phyloP scores from a whole-genome alignment of 1,140 invertebrate genomes.

The Drosophila arawakana region DNA sequence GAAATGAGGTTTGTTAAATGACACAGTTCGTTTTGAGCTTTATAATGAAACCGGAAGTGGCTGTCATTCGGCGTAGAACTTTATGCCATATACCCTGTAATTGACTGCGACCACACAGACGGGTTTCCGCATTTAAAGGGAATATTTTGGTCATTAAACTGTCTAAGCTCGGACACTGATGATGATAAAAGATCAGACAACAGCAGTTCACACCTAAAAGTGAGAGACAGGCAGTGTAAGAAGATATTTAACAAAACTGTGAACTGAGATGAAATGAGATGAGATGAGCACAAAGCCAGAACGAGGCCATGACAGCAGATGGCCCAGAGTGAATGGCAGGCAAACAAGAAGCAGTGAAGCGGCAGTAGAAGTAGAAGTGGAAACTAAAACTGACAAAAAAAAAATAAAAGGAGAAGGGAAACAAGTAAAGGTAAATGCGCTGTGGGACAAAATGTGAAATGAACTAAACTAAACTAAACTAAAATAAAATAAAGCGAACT shows the following conservation, averaged over 20 bases:
- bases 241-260: conserved; percentile 21
- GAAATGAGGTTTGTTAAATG: conserved; percentile 62
- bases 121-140: background rate
- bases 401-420: conserved; percentile 1
- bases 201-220: conserved; percentile 56
- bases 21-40: conserved; percentile 47
- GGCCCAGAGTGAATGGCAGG: conserved; percentile 71
- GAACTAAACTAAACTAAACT: conserved; percentile 69
- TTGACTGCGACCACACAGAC: conserved; percentile 29
- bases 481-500: conserved; percentile 54
- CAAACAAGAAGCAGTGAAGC: conserved; percentile 37
- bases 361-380: conserved; percentile 5
- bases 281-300: conserved; percentile 31
- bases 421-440: conserved; percentile 20
- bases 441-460: conserved; percentile 18
- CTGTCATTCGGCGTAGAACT: conserved; percentile 45
- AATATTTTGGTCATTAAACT: conserved; percentile 56
- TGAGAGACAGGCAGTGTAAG: conserved; percentile 36
- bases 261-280: background rate
- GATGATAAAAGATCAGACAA: conserved; percentile 78
- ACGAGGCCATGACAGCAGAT: conserved; percentile 52
- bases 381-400: conserved; percentile 8
- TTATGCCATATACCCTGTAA: background rate
- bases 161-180: conserved; percentile 67
- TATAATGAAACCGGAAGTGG: conserved; percentile 71